Conservation (phyloP, 2,797 vertebrate species). For the Enteromius paludinosus region DNA sequence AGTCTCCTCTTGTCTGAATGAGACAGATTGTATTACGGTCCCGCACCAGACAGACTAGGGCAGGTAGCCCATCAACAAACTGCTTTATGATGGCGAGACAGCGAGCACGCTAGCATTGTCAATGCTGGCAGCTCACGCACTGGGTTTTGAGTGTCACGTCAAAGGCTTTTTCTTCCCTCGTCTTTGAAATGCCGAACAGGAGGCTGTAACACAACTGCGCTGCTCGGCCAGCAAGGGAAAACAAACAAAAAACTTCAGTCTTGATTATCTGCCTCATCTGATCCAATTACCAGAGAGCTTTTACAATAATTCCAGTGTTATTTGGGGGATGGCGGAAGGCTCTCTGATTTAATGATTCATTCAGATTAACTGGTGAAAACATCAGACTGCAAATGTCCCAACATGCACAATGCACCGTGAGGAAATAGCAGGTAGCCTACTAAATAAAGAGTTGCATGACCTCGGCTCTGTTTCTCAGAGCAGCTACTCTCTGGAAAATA, state of each 20-base stretch:
- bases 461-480: constrained; percentile 15
- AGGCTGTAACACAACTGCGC: constrained; percentile 33
- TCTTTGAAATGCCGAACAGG: constrained; percentile 55
- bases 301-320: constrained; percentile 45
- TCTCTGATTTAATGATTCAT: constrained; percentile 16
- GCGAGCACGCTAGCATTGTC: constrained; percentile 76
- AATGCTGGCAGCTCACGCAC: constrained; percentile 67
- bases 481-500: background rate
- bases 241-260: constrained; percentile 48
- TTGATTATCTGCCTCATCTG: constrained; percentile 56
- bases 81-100: constrained; percentile 67
- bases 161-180: constrained; percentile 71
- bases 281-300: constrained; percentile 51
- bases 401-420: background rate
- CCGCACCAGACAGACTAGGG: constrained; percentile 57
- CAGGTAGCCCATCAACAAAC: constrained; percentile 77
- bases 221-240: constrained; percentile 28
- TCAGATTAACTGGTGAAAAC: constrained; percentile 19
- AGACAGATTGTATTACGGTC: constrained; percentile 67
- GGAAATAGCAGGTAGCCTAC: background rate
- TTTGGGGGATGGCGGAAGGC: constrained; percentile 21
- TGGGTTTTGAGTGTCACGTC: constrained; percentile 83
- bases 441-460: background rate
- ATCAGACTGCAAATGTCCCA: constrained; percentile 8
- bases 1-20: constrained; percentile 62